Conservation (phyloP, 2,888 invertebrate genomes). For the Drosophila prolongata region DNA sequence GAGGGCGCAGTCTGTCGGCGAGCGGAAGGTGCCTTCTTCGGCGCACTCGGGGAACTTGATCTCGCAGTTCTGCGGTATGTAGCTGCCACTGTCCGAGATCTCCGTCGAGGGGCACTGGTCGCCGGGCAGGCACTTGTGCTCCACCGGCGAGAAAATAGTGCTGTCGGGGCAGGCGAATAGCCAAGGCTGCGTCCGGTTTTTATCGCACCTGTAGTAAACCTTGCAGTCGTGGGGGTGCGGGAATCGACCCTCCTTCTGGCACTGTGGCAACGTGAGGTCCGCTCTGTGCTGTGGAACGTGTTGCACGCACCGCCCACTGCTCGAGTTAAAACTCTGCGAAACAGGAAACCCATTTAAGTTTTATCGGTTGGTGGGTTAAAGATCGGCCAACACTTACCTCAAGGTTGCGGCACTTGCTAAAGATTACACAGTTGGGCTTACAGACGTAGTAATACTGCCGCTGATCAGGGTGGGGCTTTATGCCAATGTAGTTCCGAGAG, state of each 20-base stretch:
- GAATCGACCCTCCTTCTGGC: conserved; percentile 81
- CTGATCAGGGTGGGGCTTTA: conserved; percentile 83
- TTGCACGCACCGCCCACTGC: conserved; percentile 70
- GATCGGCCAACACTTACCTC: conserved; percentile 62
- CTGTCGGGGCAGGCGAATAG: conserved; percentile 80
- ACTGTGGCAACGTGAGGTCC: conserved; percentile 51
- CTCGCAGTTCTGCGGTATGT: conserved; percentile 74
- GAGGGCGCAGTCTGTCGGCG: conserved; percentile 82
- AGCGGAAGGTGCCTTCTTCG: conserved; percentile 81
- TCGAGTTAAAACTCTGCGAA: conserved; percentile 73
- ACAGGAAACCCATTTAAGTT: not conserved
- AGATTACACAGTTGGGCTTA: conserved; percentile 82
- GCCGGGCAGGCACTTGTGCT: conserved; percentile 76
- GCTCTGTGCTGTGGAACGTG: conserved; percentile 52
- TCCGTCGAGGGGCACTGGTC: conserved; percentile 79
- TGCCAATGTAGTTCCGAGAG: conserved; percentile 79
- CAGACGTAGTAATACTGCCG: conserved; percentile 85
- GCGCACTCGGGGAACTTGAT: conserved; percentile 82
- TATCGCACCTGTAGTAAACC: conserved; percentile 82
- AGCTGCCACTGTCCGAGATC: conserved; percentile 72
- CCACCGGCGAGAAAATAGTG: conserved; percentile 77
- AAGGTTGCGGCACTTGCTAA: conserved; percentile 82
- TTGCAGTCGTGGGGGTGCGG: conserved; percentile 81
- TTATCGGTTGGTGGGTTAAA: no score
- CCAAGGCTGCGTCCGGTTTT: conserved; percentile 63